Conservation (phyloP, 1,140 invertebrate species). For the Aricia agestis region DNA sequence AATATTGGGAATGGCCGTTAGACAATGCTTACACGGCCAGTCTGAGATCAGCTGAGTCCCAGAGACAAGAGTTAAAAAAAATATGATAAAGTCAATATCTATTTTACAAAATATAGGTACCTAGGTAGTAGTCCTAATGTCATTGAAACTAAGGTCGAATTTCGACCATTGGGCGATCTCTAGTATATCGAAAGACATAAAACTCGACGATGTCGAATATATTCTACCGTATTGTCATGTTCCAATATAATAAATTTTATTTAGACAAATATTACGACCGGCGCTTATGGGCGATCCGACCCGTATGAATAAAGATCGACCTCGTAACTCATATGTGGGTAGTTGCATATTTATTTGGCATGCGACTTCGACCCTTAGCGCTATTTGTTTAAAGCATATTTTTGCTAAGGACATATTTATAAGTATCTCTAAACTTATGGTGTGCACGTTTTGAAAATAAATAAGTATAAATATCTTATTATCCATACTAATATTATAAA, state of each 20-base stretch:
- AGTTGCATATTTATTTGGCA: slow-evolving; percentile 48
- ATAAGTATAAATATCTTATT: too few species aligned
- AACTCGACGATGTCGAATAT: not conserved
- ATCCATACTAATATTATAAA: too few species aligned
- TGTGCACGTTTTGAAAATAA: too few species aligned
- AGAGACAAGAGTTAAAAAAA: too few species aligned
- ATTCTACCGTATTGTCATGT: slow-evolving; percentile 9
- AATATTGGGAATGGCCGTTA: too few species aligned
- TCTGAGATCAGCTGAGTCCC: too few species aligned
- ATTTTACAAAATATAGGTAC: too few species aligned
- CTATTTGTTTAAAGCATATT: not conserved
- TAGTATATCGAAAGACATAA: not conserved
- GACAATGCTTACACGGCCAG: too few species aligned
- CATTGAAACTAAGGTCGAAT: too few species aligned
- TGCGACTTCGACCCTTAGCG: slow-evolving; percentile 17
- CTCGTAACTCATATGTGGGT: slow-evolving; percentile 53
- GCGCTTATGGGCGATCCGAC: slow-evolving; percentile 28
- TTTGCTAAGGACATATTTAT: not conserved
- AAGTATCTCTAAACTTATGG: not conserved
- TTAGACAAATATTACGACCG: slow-evolving; percentile 45
- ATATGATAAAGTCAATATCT: too few species aligned
- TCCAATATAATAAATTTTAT: slow-evolving; percentile 32
- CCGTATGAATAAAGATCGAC: slow-evolving; percentile 55
- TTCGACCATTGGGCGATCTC: too few species aligned
- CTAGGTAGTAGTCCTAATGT: too few species aligned